Percentiles rank a stretch among this genome's conserved stretches.
phyloP scores from a whole-genome alignment of 2,888 invertebrate species.

The Lomographa bimaculata region DNA sequence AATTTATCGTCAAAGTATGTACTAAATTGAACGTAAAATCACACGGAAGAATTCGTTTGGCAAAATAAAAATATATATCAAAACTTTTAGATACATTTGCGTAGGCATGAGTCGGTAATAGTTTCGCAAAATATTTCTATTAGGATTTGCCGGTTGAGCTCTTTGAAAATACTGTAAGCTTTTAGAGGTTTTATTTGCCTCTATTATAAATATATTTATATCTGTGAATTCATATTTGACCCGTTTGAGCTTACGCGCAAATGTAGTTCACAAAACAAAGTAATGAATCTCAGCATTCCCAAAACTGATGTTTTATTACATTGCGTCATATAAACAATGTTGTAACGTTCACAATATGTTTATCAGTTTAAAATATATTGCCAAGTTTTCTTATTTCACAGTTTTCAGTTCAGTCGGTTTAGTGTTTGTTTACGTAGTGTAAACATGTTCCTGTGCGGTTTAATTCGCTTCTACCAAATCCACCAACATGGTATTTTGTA shows the following conservation, averaged over 20 bases:
- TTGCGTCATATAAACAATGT: constrained; percentile 20
- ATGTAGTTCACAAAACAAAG: constrained; percentile 10
- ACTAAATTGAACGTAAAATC: not conserved
- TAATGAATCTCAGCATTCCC: constrained; percentile 13
- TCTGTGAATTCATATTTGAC: constrained; percentile 8
- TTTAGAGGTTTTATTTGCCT: too few relatives aligned
- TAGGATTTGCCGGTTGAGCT: not conserved
- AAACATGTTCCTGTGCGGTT: constrained; percentile 36
- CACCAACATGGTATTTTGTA: constrained; percentile 19
- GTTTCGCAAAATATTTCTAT: not conserved
- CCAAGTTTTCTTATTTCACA: constrained; percentile 27
- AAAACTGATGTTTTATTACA: constrained; percentile 22
- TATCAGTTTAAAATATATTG: constrained; percentile 25
- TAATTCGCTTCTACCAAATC: constrained; percentile 19
- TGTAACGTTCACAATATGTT: constrained; percentile 23
- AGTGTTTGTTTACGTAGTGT: constrained; percentile 38
- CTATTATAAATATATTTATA: too few relatives aligned
- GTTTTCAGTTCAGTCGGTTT: constrained; percentile 33
- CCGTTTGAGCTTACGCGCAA: constrained; percentile 4
- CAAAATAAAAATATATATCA: constrained; percentile 3
- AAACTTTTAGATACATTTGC: constrained; percentile 2
- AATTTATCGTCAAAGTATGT: not conserved
- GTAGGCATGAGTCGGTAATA: constrained; percentile 1
- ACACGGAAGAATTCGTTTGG: not conserved
- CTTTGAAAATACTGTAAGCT: not conserved